phyloP scores from a whole-genome alignment of 2,797 vertebrate genomes.

The Ceyx erithaca region DNA sequence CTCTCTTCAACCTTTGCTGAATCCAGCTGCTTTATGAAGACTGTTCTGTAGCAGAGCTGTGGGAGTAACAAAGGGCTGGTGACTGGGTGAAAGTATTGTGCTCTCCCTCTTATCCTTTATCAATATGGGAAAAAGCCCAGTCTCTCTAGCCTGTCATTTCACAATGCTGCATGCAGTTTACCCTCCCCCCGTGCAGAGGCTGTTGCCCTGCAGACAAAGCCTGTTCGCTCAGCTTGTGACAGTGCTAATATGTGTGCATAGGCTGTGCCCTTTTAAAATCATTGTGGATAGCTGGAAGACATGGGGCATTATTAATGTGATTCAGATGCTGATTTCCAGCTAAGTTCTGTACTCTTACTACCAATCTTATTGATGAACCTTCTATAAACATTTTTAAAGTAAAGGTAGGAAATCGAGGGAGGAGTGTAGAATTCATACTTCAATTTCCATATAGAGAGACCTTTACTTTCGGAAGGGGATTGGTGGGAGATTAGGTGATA shows the following conservation, averaged over 20 bases:
- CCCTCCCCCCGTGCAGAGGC: neutral
- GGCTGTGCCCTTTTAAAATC: neutral
- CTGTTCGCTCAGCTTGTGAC: neutral
- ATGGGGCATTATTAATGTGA: neutral
- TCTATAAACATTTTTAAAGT: neutral
- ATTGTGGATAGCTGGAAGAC: neutral
- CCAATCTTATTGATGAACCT: neutral
- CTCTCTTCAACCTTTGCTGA: neutral
- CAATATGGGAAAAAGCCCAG: neutral
- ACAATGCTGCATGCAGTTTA: fast-evolving
- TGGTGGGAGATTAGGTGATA: neutral
- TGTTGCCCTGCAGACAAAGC: neutral
- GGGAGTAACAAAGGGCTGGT: neutral
- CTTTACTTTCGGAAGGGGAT: neutral
- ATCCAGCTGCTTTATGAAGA: neutral
- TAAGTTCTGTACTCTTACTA: neutral
- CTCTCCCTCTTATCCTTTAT: neutral
- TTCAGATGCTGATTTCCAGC: neutral
- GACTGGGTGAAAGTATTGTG: neutral
- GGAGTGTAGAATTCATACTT: neutral
- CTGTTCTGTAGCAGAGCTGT: neutral
- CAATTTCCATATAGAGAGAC: fast-evolving
- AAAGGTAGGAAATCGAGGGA: neutral
- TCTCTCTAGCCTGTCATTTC: neutral
- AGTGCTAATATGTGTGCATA: too few relatives aligned